A percentile compares a stretch with the other conserved stretches of the same genome.
These are phyloP conservation scores for Pempheris klunzingeri DNA, from an alignment of 2,797 vertebrate genomes.

Conservation along the genomic window DNA sequence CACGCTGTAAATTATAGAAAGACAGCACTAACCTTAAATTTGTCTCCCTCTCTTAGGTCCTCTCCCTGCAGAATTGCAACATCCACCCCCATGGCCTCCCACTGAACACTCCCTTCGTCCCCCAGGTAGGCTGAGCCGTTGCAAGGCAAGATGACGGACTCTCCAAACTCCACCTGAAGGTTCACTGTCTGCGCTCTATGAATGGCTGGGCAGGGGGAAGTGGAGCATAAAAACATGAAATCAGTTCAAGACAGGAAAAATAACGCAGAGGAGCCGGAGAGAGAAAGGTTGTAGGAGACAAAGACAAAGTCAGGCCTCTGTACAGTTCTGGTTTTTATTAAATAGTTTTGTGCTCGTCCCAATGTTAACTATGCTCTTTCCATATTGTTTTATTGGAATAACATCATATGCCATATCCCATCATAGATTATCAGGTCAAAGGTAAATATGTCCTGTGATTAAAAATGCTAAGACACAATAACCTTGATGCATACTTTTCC, in stretches of 20 bases:
- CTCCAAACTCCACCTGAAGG: constrained; percentile 5
- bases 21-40: constrained; percentile 18
- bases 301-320: not conserved
- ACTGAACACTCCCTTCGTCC: not conserved
- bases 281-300: not conserved
- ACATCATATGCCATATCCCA: too few relatives aligned
- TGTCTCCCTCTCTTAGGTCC: not conserved
- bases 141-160: constrained; percentile 36
- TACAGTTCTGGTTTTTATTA: not conserved
- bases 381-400: too few relatives aligned
- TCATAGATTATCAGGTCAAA: too few relatives aligned
- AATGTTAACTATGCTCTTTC: too few relatives aligned
- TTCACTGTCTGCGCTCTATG: not conserved
- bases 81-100: constrained; percentile 58
- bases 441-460: too few relatives aligned
- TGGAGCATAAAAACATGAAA: not conserved
- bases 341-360: not conserved
- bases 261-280: not conserved
- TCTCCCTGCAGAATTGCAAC: constrained; percentile 20
- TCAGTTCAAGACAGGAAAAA: not conserved
- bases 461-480: too few relatives aligned
- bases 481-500: too few relatives aligned
- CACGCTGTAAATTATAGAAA: not conserved
- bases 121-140: constrained; percentile 10
- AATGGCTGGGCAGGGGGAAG: not conserved